These are phyloP conservation scores for Heliconius nattereri DNA, from an alignment of 1,140 invertebrate species.

Conservation along the genomic window DNA sequence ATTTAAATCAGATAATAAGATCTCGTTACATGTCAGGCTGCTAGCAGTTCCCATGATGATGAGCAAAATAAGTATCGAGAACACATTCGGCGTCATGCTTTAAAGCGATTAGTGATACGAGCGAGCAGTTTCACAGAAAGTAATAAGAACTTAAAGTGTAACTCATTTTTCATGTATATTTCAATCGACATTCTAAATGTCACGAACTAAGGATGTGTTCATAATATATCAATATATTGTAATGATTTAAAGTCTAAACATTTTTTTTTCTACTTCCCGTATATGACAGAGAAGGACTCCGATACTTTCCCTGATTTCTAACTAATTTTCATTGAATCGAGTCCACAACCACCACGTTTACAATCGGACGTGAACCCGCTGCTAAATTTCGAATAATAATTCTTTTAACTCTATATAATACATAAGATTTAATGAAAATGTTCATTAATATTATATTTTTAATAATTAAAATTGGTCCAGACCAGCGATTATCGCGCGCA, in stretches of 20 bases:
- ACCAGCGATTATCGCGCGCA: too few relatives aligned
- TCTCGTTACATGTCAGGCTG: slow-evolving; percentile 50
- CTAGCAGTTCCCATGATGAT: neutral
- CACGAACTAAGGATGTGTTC: neutral
- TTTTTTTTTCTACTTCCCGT: too few relatives aligned
- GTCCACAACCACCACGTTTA: neutral
- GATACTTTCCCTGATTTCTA: too few relatives aligned
- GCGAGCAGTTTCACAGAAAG: neutral
- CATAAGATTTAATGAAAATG: too few relatives aligned
- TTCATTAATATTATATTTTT: too few relatives aligned
- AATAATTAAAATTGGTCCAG: too few relatives aligned
- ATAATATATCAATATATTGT: neutral
- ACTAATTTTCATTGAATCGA: too few relatives aligned
- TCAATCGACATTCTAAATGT: slow-evolving; percentile 5
- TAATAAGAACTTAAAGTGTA: neutral
- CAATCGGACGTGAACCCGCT: too few relatives aligned
- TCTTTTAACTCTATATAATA: too few relatives aligned
- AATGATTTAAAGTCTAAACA: too few relatives aligned
- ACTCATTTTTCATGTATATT: slow-evolving; percentile 24
- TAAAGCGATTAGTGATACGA: neutral
- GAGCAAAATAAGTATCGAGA: neutral
- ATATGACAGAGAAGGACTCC: too few relatives aligned
- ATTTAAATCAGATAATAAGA: slow-evolving; percentile 49
- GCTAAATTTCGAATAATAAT: too few relatives aligned
- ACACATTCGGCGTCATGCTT: neutral